Evolutionary conservation across 2,113 vertebrate species (phyloP).

Genomic region (Gadus chalcogrammus): DNA sequence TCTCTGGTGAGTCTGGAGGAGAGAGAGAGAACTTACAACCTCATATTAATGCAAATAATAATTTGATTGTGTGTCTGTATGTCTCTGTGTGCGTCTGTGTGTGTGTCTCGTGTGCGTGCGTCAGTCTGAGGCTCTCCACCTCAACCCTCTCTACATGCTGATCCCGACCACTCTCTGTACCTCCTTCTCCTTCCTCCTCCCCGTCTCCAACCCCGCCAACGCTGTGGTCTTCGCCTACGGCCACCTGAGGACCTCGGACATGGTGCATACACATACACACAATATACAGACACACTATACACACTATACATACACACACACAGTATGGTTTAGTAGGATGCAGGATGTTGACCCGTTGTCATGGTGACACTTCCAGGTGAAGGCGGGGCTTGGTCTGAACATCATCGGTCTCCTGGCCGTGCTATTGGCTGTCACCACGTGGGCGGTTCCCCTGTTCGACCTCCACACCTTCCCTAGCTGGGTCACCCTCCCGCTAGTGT

Average conservation of each 20-base stretch:
- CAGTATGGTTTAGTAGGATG: too few species aligned
- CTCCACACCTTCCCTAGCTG: constrained; percentile 84
- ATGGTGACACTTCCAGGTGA: constrained; percentile 74
- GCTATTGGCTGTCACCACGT: constrained; percentile 81
- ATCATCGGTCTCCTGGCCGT: constrained; percentile 82
- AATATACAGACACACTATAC: too few species aligned
- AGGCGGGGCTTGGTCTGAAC: constrained; percentile 89
- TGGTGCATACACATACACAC: too few species aligned
- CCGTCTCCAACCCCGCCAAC: constrained; percentile 88
- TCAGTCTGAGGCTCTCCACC: constrained; percentile 84
- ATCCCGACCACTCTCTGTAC: constrained; percentile 86
- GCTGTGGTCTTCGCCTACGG: constrained; percentile 90
- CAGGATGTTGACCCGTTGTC: too few species aligned
- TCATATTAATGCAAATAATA: too few species aligned
- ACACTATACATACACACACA: too few species aligned
- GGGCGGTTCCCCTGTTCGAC: constrained; percentile 80
- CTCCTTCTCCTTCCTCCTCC: constrained; percentile 90
- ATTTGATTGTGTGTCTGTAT: neutral
- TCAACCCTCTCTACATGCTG: constrained; percentile 88
- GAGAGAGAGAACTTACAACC: too few species aligned
- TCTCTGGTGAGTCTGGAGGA: constrained; percentile 78
- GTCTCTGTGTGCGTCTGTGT: constrained; percentile 2
- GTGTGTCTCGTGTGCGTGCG: constrained; percentile 8
- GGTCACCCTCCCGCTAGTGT: constrained; percentile 74
- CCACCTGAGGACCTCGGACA: constrained; percentile 65